Percentiles rank a stretch among this genome's conserved stretches.
Conservation (phyloP, 2,888 invertebrate genomes). For the Acleris laterana region DNA sequence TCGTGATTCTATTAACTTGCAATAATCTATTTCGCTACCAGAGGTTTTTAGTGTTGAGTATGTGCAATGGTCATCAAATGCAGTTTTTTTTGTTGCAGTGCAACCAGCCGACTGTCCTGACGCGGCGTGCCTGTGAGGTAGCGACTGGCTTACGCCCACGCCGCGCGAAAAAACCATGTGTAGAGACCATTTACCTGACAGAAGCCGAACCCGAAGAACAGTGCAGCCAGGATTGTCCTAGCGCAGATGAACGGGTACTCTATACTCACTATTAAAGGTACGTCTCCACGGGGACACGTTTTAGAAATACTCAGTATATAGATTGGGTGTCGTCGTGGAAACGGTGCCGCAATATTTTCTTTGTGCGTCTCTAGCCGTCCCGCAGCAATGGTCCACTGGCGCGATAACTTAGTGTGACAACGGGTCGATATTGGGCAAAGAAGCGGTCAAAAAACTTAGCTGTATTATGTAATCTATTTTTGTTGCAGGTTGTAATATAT, state of each 20-base stretch:
- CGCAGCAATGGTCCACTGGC: too few relatives aligned
- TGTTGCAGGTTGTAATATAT: too few relatives aligned
- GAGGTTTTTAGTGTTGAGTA: too few relatives aligned
- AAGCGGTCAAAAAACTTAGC: too few relatives aligned
- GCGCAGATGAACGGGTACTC: constrained; percentile 71
- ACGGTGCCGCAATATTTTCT: too few relatives aligned
- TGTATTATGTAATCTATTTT: too few relatives aligned
- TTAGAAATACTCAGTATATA: not conserved
- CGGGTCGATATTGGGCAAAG: too few relatives aligned
- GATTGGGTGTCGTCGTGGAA: too few relatives aligned
- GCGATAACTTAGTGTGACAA: too few relatives aligned
- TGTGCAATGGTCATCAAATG: not conserved
- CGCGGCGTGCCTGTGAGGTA: constrained; percentile 73
- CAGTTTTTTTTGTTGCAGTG: constrained; percentile 51
- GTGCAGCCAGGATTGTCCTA: too few relatives aligned
- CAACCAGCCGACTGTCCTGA: constrained; percentile 69
- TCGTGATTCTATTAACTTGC: not conserved
- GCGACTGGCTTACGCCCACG: constrained; percentile 63
- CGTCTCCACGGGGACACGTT: not conserved
- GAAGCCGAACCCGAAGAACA: constrained; percentile 56
- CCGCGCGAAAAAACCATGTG: constrained; percentile 54
- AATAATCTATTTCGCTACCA: not conserved
- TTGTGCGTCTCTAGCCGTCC: too few relatives aligned
- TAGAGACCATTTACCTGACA: constrained; percentile 52
- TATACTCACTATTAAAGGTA: constrained; percentile 30